A percentile compares a stretch with the other conserved stretches of the same genome.
Conservation (phyloP, 1,140 invertebrate genomes). For the Drosophila funebris region DNA sequence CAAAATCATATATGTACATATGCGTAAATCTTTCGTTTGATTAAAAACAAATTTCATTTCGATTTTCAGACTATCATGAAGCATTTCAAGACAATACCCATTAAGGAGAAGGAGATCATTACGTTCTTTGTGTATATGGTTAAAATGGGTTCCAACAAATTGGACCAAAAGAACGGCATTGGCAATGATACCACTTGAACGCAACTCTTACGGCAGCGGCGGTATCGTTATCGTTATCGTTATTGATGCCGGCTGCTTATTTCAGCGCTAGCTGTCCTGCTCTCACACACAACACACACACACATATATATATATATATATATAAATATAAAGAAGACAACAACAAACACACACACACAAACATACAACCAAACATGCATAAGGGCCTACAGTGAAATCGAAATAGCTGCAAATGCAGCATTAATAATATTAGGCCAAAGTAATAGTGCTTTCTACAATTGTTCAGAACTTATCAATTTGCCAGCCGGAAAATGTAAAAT, state of each 20-base stretch:
- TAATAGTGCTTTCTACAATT: neutral
- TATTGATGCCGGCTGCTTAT: slow-evolving; percentile 33
- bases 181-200: slow-evolving; percentile 80
- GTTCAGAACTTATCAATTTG: neutral
- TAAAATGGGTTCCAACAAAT: slow-evolving; percentile 96
- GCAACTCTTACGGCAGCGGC: slow-evolving; percentile 28
- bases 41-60: neutral
- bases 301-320: neutral
- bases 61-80: slow-evolving; percentile 92
- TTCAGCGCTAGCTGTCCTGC: slow-evolving; percentile 30
- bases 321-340: neutral
- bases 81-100: slow-evolving; percentile 97
- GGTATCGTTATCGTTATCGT: slow-evolving; percentile 33
- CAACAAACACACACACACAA: neutral
- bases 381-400: slow-evolving; percentile 28
- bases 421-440: neutral
- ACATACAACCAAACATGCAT: neutral
- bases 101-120: slow-evolving; percentile 96
- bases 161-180: slow-evolving; percentile 93
- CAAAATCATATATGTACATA: no score
- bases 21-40: no score
- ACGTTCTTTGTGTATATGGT: slow-evolving; percentile 99
- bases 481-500: neutral
- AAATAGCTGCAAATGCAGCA: slow-evolving; percentile 12
- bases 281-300: slow-evolving; percentile 12